phyloP scores from a whole-genome alignment of 2,888 invertebrate species.

The Scotopteryx bipunctaria region DNA sequence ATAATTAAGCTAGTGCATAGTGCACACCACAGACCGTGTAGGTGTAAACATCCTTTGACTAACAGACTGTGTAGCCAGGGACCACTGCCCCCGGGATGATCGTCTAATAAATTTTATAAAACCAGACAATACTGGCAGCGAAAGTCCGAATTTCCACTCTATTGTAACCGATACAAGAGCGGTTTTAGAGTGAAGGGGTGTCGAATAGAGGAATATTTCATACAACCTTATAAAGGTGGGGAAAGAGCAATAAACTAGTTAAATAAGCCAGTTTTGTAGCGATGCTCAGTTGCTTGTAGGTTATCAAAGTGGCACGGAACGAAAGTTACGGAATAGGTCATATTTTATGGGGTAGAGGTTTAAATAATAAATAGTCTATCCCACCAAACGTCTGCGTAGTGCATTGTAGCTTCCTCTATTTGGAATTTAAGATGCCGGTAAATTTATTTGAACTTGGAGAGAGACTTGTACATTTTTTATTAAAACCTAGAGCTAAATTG shows the following conservation, averaged over 20 bases:
- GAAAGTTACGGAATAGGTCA: constrained; percentile 27
- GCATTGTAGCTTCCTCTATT: too few relatives aligned
- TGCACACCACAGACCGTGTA: constrained; percentile 43
- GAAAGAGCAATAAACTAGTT: constrained; percentile 38
- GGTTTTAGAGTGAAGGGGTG: background rate
- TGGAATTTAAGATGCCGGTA: background rate
- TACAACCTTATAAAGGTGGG: constrained; percentile 36
- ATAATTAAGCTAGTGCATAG: constrained; percentile 60
- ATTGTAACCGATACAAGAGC: background rate
- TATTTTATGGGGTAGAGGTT: constrained; percentile 24
- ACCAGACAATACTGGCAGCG: constrained; percentile 32
- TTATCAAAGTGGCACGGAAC: constrained; percentile 29
- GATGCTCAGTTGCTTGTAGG: constrained; percentile 29
- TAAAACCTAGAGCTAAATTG: too few relatives aligned
- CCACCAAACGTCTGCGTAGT: background rate
- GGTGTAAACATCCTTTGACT: constrained; percentile 57
- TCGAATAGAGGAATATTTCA: constrained; percentile 40
- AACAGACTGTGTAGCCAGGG: constrained; percentile 50
- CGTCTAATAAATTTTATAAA: constrained; percentile 52
- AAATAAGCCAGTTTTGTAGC: constrained; percentile 39
- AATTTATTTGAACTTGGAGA: too few relatives aligned
- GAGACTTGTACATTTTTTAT: too few relatives aligned
- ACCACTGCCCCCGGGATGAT: constrained; percentile 42
- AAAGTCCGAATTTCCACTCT: constrained; percentile 30
- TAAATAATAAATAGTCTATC: constrained; percentile 22